Percentiles rank a stretch among this genome's conserved stretches.
Evolutionary conservation across 2,888 invertebrate species (phyloP).

Genomic region (Blastobasis adustella): DNA sequence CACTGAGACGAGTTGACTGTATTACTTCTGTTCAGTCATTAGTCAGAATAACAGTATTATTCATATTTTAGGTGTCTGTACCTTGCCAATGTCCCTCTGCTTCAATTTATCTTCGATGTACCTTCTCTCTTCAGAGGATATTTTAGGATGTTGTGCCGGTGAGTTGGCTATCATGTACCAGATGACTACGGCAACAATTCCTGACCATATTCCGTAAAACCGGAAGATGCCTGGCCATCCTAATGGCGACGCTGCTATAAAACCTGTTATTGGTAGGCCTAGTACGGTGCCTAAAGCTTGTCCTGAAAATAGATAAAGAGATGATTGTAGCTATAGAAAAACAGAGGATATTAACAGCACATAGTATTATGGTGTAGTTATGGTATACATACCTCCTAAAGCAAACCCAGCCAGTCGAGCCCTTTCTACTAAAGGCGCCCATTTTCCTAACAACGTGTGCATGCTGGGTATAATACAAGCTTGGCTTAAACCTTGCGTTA

Average conservation of each 20-base stretch:
- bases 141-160: slow-evolving; percentile 78
- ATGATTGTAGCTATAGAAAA: not conserved
- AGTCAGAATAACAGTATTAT: too few relatives aligned
- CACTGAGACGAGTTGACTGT: too few relatives aligned
- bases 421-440: slow-evolving; percentile 79
- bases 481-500: slow-evolving; percentile 80
- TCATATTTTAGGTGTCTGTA: not conserved
- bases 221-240: slow-evolving; percentile 90
- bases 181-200: slow-evolving; percentile 72
- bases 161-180: slow-evolving; percentile 77
- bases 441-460: slow-evolving; percentile 79
- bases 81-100: slow-evolving; percentile 40
- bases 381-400: slow-evolving; percentile 45
- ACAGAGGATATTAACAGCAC: too few relatives aligned
- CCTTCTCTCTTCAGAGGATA: slow-evolving; percentile 77
- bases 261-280: slow-evolving; percentile 82
- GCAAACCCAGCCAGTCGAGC: slow-evolving; percentile 73
- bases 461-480: slow-evolving; percentile 79
- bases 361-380: too few relatives aligned
- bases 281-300: slow-evolving; percentile 86
- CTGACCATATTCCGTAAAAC: slow-evolving; percentile 78
- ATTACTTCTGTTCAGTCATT: too few relatives aligned
- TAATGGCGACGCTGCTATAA: slow-evolving; percentile 77
- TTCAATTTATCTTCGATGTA: slow-evolving; percentile 82
- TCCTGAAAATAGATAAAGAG: slow-evolving; percentile 52